Evolutionary conservation across 1,140 invertebrate genomes (phyloP).

Genomic region (Artemia franciscana): DNA sequence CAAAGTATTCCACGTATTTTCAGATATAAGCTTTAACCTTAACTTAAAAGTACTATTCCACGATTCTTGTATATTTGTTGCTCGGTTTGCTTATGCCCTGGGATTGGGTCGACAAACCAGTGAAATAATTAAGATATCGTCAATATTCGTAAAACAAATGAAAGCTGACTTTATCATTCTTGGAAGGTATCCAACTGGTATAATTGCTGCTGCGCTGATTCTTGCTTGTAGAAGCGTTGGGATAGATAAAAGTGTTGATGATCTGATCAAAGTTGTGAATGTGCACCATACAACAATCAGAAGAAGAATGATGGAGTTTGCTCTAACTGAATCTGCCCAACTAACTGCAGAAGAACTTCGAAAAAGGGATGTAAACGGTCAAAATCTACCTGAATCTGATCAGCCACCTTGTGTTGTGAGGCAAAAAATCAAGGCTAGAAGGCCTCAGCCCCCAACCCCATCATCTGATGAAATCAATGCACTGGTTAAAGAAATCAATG

Average conservation of each 20-base stretch:
- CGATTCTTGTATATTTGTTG: background rate
- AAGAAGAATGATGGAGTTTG: background rate
- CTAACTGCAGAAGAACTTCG: background rate
- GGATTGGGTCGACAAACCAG: background rate
- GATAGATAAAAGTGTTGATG: background rate
- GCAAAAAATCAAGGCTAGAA: too few relatives aligned
- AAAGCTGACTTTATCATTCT: background rate
- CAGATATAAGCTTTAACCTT: background rate
- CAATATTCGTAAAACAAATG: background rate
- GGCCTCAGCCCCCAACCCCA: too few relatives aligned
- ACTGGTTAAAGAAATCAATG: too few relatives aligned
- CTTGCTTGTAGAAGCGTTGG: background rate
- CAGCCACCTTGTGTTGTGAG: too few relatives aligned
- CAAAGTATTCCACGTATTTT: background rate
- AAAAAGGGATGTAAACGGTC: background rate
- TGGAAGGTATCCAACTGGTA: background rate
- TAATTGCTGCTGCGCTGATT: background rate
- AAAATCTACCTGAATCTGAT: background rate
- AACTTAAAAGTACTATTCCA: background rate
- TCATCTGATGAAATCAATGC: too few relatives aligned
- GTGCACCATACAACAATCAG: background rate
- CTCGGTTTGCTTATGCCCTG: background rate
- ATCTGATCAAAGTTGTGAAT: background rate
- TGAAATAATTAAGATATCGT: background rate
- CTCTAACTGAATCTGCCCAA: background rate